These are phyloP conservation scores for Isurus oxyrinchus DNA, from an alignment of 2,113 vertebrate genomes.

Conservation along the genomic window DNA sequence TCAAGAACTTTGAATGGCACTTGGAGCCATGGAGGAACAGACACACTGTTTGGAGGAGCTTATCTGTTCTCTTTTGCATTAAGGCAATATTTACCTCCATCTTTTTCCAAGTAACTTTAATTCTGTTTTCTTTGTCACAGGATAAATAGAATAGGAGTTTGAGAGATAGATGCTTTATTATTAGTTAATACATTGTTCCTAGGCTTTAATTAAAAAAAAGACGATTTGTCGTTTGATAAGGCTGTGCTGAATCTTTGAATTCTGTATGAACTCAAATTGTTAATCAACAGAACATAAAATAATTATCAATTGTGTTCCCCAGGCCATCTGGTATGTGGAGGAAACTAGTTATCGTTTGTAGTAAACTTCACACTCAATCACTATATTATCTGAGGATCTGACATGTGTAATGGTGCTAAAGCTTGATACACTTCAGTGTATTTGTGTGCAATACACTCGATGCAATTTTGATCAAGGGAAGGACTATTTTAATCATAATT, in stretches of 20 bases:
- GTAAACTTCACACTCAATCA: not conserved
- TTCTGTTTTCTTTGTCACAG: constrained; percentile 18
- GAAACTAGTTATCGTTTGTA: not conserved
- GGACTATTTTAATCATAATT: not conserved
- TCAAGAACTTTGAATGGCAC: constrained; percentile 48
- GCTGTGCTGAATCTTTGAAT: too few species aligned
- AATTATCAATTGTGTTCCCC: not conserved
- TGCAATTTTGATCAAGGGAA: not conserved
- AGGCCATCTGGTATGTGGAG: not conserved
- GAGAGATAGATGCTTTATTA: not conserved
- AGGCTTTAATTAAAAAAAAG: not conserved
- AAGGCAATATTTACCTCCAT: not conserved
- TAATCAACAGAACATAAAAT: not conserved
- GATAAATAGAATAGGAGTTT: not conserved
- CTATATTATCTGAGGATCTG: not conserved
- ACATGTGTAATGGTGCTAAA: not conserved
- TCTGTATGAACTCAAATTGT: not conserved
- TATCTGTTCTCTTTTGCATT: constrained; percentile 16
- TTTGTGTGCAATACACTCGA: not conserved
- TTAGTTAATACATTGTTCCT: not conserved
- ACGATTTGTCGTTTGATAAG: not conserved
- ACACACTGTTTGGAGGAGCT: constrained; percentile 37
- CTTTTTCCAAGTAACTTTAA: not conserved
- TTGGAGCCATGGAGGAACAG: constrained; percentile 47
- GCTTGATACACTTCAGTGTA: not conserved